A percentile compares a stretch with the other conserved stretches of the same genome.
phyloP scores from a whole-genome alignment of 2,113 vertebrate genomes.

The Oreochromis niloticus region DNA sequence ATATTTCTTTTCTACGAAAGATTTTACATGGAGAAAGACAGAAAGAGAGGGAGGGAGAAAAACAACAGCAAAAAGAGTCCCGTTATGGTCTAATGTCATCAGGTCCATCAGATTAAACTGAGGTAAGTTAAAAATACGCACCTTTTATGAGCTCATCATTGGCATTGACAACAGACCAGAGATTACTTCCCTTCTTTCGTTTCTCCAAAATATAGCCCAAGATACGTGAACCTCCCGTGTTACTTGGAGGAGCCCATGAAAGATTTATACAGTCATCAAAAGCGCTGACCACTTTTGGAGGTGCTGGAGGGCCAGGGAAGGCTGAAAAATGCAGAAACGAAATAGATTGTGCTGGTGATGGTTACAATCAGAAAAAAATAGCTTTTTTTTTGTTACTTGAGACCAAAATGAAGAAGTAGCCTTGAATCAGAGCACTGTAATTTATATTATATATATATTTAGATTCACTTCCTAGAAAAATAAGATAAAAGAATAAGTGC shows the following conservation, averaged over 20 bases:
- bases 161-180: slow-evolving; percentile 78
- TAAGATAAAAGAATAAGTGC: not conserved
- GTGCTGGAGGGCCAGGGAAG: slow-evolving; percentile 75
- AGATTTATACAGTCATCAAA: slow-evolving; percentile 75
- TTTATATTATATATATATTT: not conserved
- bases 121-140: slow-evolving; percentile 9
- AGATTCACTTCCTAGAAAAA: not conserved
- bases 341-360: not conserved
- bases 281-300: slow-evolving; percentile 75
- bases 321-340: slow-evolving; percentile 51
- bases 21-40: not conserved
- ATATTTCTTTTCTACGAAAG: slow-evolving; percentile 74
- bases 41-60: not conserved
- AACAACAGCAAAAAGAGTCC: not conserved
- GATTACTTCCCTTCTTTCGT: slow-evolving; percentile 80
- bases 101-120: not conserved
- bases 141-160: slow-evolving; percentile 71
- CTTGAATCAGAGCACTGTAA: not conserved
- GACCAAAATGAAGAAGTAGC: not conserved
- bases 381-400: not conserved
- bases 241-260: slow-evolving; percentile 75
- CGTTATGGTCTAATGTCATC: not conserved
- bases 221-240: slow-evolving; percentile 71
- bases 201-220: slow-evolving; percentile 84
- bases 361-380: not conserved